These are phyloP conservation scores for Arbacia lixula DNA, from an alignment of 53 echinoderm and acorn worm genomes.

Conservation along the genomic window DNA sequence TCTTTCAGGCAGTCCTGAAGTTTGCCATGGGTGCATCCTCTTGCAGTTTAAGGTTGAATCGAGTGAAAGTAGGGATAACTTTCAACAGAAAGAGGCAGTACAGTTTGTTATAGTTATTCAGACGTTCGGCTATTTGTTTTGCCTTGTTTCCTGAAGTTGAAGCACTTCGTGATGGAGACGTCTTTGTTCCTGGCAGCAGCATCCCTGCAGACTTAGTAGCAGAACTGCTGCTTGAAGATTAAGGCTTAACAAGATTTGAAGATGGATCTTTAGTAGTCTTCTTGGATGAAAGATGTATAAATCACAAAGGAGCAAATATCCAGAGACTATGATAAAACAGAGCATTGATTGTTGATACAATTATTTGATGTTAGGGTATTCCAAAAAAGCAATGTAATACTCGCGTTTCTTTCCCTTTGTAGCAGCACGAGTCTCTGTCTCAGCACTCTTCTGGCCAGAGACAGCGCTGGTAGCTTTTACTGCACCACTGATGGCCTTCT, in stretches of 20 bases:
- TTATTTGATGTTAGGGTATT: no score
- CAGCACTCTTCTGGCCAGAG: no score
- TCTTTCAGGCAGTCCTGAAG: slow-evolving; percentile 49
- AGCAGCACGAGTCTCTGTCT: no score
- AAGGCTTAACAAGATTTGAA: slow-evolving; percentile 10
- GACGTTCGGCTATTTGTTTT: background rate
- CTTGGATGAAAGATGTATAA: background rate
- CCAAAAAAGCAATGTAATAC: no score
- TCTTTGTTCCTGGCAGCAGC: background rate
- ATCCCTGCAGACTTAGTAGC: slow-evolving; percentile 18
- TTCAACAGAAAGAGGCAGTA: slow-evolving; percentile 46
- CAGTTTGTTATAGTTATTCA: slow-evolving; percentile 35
- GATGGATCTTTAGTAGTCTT: background rate
- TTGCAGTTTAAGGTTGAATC: slow-evolving; percentile 40
- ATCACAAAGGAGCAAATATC: no score
- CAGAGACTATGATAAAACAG: no score
- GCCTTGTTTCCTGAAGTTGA: slow-evolving; percentile 34
- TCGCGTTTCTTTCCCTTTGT: no score
- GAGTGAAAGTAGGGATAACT: slow-evolving; percentile 34
- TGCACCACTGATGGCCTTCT: no score
- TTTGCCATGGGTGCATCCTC: slow-evolving; percentile 45
- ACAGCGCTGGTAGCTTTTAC: no score
- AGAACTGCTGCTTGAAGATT: slow-evolving; percentile 16
- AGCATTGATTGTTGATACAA: no score
- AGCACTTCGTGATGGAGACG: slow-evolving; percentile 18